These are phyloP conservation scores for Gymnothorax javanicus DNA, from an alignment of 2,797 vertebrate genomes.

Conservation along the genomic window DNA sequence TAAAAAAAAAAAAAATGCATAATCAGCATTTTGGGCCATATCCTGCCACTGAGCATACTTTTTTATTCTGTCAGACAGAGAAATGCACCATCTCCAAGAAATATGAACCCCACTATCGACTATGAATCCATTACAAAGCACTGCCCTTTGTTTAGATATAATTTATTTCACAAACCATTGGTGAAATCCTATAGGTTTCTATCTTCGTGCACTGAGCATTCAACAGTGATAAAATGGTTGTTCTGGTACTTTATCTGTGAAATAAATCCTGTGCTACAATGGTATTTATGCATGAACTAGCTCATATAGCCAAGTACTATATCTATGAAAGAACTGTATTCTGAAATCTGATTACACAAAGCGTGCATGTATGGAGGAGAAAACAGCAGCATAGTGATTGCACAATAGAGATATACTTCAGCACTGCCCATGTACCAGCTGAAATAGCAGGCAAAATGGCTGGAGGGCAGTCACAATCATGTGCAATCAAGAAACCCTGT, in stretches of 20 bases:
- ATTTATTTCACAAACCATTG: neutral
- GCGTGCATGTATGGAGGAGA: neutral
- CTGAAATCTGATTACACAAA: neutral
- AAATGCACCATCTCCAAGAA: neutral
- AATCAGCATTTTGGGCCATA: neutral
- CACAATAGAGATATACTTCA: neutral
- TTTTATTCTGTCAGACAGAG: neutral
- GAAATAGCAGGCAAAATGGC: neutral
- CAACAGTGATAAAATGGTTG: neutral
- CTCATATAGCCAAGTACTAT: neutral
- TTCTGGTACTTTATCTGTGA: neutral
- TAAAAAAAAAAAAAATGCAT: neutral
- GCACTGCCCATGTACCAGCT: neutral
- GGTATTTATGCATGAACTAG: neutral
- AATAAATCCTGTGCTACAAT: neutral
- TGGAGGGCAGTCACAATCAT: neutral
- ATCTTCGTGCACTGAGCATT: neutral
- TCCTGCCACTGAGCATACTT: neutral
- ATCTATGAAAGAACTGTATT: neutral
- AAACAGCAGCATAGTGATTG: neutral
- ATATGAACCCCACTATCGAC: neutral
- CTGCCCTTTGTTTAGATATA: neutral
- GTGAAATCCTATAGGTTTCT: neutral
- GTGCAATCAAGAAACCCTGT: neutral
- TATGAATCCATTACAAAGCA: neutral